Evolutionary conservation across 2,113 vertebrate genomes (phyloP).

Genomic region (Tragelaphus scriptus): DNA sequence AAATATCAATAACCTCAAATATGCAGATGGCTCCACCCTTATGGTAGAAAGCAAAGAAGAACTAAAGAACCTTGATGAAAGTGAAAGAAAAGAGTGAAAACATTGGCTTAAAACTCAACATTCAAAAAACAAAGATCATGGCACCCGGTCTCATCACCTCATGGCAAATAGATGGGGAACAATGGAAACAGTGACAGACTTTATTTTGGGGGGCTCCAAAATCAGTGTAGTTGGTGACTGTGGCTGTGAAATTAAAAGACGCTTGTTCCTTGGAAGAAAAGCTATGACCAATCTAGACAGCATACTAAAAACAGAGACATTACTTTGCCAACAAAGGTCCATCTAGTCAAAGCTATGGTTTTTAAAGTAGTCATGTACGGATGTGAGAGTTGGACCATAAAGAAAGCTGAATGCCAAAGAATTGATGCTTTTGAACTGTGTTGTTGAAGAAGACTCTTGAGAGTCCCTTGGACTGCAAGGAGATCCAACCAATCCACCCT

Average conservation of each 20-base stretch:
- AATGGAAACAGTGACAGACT: background rate
- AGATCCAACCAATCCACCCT: background rate
- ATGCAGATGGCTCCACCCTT: background rate
- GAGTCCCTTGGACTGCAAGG: background rate
- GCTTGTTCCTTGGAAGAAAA: background rate
- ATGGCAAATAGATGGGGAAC: background rate
- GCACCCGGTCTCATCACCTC: background rate
- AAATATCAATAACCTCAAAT: background rate
- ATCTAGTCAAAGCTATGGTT: background rate
- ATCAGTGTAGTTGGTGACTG: background rate
- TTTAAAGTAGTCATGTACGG: background rate
- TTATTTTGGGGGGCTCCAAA: background rate
- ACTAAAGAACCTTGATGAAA: background rate
- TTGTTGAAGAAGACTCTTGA: background rate
- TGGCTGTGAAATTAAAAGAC: background rate
- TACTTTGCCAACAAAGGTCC: background rate
- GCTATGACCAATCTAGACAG: background rate
- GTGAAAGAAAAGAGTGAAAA: background rate
- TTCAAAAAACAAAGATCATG: background rate
- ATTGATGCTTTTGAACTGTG: background rate
- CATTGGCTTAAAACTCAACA: background rate
- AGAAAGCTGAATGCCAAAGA: accelerated
- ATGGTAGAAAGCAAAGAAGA: background rate
- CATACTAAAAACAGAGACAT: background rate
- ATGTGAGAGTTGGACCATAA: background rate